phyloP scores from a whole-genome alignment of 1,140 invertebrate genomes.

The Scaptomyza montana region DNA sequence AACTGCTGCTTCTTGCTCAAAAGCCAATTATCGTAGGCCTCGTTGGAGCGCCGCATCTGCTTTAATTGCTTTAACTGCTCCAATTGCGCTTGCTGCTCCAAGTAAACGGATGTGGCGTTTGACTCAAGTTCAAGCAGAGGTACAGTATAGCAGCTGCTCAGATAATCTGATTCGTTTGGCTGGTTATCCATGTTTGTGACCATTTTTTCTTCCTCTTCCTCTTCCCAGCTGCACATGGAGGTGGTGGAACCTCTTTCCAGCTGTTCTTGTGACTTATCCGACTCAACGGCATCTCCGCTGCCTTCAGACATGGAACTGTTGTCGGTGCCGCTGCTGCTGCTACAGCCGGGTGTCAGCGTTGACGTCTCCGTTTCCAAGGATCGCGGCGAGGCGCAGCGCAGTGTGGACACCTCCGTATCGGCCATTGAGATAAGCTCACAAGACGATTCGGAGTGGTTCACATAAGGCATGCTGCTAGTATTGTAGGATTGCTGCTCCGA shows the following conservation, averaged over 20 bases:
- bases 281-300: not conserved
- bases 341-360: conserved; percentile 20
- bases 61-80: conserved; percentile 35
- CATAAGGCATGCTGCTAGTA: conserved; percentile 50
- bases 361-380: conserved; percentile 43
- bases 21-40: conserved; percentile 66
- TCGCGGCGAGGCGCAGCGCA: conserved; percentile 38
- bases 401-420: conserved; percentile 63
- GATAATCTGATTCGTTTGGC: not conserved
- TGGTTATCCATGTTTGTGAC: conserved; percentile 6
- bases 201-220: conserved; percentile 40
- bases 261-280: not conserved
- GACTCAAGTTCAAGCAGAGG: conserved; percentile 47
- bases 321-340: conserved; percentile 7
- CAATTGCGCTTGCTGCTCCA: conserved; percentile 32
- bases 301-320: conserved; percentile 1
- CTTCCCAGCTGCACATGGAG: conserved; percentile 68
- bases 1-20: conserved; percentile 46
- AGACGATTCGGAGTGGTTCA: conserved; percentile 56
- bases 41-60: conserved; percentile 31
- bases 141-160: conserved; percentile 11
- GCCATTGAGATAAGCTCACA: conserved; percentile 50
- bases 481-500: conserved; percentile 1
- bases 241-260: conserved; percentile 54
- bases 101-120: conserved; percentile 16